Evolutionary conservation across 2,888 invertebrate genomes (phyloP), one percentile per base, ranked within the genome.

Genomic region (Scaptomyza caliginosa): DNA sequence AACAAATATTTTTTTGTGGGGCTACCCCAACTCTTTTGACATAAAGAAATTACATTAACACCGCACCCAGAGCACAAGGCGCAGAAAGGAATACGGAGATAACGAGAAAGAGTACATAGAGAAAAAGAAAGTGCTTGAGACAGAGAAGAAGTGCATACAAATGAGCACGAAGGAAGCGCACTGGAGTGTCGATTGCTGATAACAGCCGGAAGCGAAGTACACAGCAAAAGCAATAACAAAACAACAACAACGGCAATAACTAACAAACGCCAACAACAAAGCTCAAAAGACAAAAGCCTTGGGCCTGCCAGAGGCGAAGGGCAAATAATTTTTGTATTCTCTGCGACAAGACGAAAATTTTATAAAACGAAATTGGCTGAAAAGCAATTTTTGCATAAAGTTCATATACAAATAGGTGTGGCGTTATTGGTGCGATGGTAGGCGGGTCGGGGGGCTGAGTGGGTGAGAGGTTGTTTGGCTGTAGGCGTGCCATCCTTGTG

Each of bases 141-240:
- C 19, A 56, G 17, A 34, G n/a, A 48, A 60, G 24, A 16, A 65
- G 42, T 23, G 46, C 54, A 68, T 62, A 79, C 68, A 80, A 79
- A 79, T 79, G 72, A 70, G 72, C 55, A 60, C 71, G 48, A 62
- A 65, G 67, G 65, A 74, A 74, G 63, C 62, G 73, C 63, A 45
- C 69, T 49, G 49, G 75, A 83, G 83, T 83, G 83, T 82, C 83
- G 83, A 82, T 83, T 75, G 85, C 82, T 85, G 82, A 83, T 83
- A 83, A 83, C 79, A 75, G 75, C 82, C 85, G 82, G 85, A 82
- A 82, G 82, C 85, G 56, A 66, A 75, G 59, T 57, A 75, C 68
- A 43, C 54, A 66, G 38, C 64, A 21, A 23, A 13, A 23, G 39
- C 39, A 23, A 17, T 19, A 69, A 40, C 54, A 43, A n/a, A n/a